Base-by-base conservation (phyloP, 1,140 invertebrate species). In the Drosophila jambulina region DNA sequence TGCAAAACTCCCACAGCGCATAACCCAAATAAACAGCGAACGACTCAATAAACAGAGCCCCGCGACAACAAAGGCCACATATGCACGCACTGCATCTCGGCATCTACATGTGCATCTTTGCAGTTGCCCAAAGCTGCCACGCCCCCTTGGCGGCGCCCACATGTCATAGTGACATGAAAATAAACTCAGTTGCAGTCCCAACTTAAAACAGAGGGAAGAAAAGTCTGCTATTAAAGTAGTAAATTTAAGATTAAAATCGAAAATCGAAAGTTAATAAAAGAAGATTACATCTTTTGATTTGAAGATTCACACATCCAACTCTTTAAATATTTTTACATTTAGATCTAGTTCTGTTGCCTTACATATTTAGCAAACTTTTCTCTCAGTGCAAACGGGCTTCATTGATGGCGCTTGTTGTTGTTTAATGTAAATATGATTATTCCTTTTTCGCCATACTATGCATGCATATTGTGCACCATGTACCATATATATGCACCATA, bases 341-440 rank as follows among this genome's bases (percentile, higher is more conserved):
- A 5, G 8, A 4, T n/a, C 27, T 27, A 12, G 13, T 34, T 34
- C 12, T 34, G 32, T 12, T 34, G 0, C 4, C 5, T 4, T 10
- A 27, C 1, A 17, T n/a, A 48, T 27, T n/a, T 27, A 2, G 4
- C n/a, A 1, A 5, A 7, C 13, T 36, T 64, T 64, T 64, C 23
- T 45, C 13, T 54, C 62, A 45, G 46, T 70, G 46, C 10, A 64
- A 59, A n/a, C 36, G 43, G 40, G 38, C 68, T 75, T 71, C 69
- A 75, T 74, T 74, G 58, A 63, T 74, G 42, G 54, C 34, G 49
- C 63, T 76, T 72, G 71, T 80, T 87, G 71, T 82, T 84, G 84
- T 75, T 81, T 75, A 88, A 90, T 84, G 80, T 78, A 87, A 84
- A 84, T 87, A 87, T 84, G 83, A 88, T 84, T 90, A 80, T 78